Evolutionary conservation across 1,140 invertebrate species (phyloP).

Genomic region (Drosophila equinoxialis): DNA sequence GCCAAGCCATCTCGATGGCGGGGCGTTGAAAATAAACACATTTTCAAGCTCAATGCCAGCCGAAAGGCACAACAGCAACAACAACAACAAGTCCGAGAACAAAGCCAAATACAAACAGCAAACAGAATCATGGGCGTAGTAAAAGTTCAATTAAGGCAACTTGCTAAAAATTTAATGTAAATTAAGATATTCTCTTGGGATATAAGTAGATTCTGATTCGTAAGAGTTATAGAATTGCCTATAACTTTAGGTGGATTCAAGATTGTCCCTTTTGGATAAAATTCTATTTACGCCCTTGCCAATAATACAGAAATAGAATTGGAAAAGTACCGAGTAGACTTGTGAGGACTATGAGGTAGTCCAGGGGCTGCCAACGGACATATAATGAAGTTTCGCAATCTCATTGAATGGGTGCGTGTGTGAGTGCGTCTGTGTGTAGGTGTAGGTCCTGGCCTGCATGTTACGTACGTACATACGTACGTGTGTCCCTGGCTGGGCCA

Average conservation of each 20-base stretch:
- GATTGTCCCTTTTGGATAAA: not conserved
- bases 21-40: slow-evolving; percentile 69
- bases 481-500: slow-evolving; percentile 25
- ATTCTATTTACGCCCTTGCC: not conserved
- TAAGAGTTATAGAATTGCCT: too few species aligned
- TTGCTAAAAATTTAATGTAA: too few species aligned
- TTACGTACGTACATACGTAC: slow-evolving; percentile 3
- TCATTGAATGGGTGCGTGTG: slow-evolving; percentile 46
- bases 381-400: slow-evolving; percentile 80
- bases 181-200: too few species aligned
- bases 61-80: slow-evolving; percentile 43
- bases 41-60: slow-evolving; percentile 79
- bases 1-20: slow-evolving; percentile 26
- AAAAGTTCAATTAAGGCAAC: too few species aligned
- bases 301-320: slow-evolving; percentile 62
- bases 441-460: not conserved
- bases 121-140: slow-evolving; percentile 33
- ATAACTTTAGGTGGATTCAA: too few species aligned
- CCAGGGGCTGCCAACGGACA: slow-evolving; percentile 51
- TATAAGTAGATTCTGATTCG: too few species aligned
- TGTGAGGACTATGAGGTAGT: slow-evolving; percentile 10
- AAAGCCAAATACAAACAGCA: slow-evolving; percentile 69
- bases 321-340: slow-evolving; percentile 56
- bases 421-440: not conserved
- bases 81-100: slow-evolving; percentile 50